Percentiles rank a stretch among this genome's conserved stretches.
Evolutionary conservation across 2,888 invertebrate species (phyloP).

Genomic region (Mesodorylaimus sp.): DNA sequence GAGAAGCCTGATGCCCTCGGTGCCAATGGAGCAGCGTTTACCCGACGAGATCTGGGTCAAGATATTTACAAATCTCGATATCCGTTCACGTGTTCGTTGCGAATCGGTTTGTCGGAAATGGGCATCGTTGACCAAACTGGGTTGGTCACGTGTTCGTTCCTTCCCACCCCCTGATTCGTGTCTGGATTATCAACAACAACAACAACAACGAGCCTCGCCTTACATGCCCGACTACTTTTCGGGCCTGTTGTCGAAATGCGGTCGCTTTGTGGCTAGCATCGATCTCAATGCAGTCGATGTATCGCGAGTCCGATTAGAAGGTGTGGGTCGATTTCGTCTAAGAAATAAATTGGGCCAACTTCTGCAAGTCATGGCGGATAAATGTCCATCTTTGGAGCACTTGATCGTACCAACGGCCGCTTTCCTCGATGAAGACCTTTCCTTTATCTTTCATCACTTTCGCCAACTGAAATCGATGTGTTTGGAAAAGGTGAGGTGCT

Average conservation of each 20-base stretch:
- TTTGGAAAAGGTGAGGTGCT: conserved; percentile 3
- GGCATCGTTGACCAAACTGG: background rate
- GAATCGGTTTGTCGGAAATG: conserved; percentile 3
- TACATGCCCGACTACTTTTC: background rate
- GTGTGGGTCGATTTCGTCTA: background rate
- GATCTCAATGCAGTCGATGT: background rate
- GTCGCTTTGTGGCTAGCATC: background rate
- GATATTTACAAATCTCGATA: background rate
- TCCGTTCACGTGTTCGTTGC: background rate
- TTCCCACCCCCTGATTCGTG: background rate
- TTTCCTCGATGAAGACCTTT: background rate
- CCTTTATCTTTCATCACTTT: background rate
- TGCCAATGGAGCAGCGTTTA: background rate
- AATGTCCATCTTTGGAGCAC: background rate
- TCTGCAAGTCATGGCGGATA: background rate
- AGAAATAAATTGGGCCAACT: background rate
- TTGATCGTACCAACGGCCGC: background rate
- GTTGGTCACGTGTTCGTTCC: background rate
- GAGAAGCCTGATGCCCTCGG: too few relatives aligned
- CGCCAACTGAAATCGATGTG: background rate
- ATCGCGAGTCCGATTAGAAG: background rate
- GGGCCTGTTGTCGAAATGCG: background rate
- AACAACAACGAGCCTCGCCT: background rate
- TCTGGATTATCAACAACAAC: background rate
- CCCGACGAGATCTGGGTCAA: conserved; percentile 2